Conservation (phyloP, 1,140 invertebrate genomes). For the Condylostylus longicornis region DNA sequence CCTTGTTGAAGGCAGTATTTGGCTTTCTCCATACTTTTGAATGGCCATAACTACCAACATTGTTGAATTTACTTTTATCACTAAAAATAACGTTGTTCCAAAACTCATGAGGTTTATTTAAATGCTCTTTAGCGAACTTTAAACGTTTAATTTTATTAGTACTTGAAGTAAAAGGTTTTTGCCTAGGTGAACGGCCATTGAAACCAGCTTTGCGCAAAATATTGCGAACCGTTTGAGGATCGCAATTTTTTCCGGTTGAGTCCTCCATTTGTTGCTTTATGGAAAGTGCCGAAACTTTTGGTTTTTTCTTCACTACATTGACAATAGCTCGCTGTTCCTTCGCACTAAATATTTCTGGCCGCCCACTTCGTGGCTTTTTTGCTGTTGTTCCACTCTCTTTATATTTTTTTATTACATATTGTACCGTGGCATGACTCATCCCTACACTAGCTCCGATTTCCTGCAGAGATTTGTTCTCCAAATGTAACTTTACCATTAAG, state of each 20-base stretch:
- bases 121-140: constrained; percentile 11
- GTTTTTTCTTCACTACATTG: not conserved
- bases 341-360: not conserved
- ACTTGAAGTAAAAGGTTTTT: constrained; percentile 5
- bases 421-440: not conserved
- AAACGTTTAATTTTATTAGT: constrained; percentile 4
- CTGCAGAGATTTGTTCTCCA: not conserved
- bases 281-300: not conserved
- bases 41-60: constrained; percentile 9
- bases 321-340: constrained; percentile 2
- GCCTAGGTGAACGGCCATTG: not conserved
- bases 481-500: too few relatives aligned
- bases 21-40: constrained; percentile 8
- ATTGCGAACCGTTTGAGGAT: constrained; percentile 2
- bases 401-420: constrained; percentile 1
- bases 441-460: constrained; percentile 4
- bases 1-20: constrained; percentile 6
- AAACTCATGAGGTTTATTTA: constrained; percentile 3
- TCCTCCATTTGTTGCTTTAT: not conserved
- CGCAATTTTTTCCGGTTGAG: constrained; percentile 1
- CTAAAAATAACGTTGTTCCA: constrained; percentile 13
- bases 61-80: constrained; percentile 17
- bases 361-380: constrained; percentile 2
- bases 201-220: not conserved
- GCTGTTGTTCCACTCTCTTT: not conserved